Evolutionary conservation across 2,113 vertebrate species (phyloP).

Genomic region (Leucopternis melanops): DNA sequence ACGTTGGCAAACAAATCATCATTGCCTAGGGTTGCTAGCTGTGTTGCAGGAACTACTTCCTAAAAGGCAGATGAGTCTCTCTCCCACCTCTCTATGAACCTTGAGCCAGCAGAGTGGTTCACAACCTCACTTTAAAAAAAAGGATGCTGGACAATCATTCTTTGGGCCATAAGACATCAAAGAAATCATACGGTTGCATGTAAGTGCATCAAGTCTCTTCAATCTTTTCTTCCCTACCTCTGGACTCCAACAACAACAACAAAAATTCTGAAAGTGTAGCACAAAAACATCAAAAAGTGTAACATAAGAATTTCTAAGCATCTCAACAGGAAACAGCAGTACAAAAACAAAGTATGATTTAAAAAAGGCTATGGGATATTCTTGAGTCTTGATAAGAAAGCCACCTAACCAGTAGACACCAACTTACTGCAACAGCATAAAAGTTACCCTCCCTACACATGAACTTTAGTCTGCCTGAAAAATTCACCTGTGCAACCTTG

Average conservation of each 20-base stretch:
- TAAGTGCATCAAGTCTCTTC: not conserved
- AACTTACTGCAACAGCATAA: not conserved
- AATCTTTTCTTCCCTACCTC: not conserved
- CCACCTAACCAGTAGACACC: not conserved
- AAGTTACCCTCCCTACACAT: not conserved
- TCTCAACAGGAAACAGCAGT: not conserved
- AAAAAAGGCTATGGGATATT: not conserved
- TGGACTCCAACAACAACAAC: conserved; percentile 37
- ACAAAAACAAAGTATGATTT: not conserved
- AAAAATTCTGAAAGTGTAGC: not conserved
- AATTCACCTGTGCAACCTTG: not conserved
- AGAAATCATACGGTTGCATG: not conserved
- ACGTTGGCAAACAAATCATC: not conserved
- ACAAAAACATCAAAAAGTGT: not conserved
- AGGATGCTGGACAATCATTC: not conserved
- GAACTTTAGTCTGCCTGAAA: not conserved
- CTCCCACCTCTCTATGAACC: not conserved
- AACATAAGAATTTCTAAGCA: not conserved
- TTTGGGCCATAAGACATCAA: not conserved
- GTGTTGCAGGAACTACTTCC: not conserved
- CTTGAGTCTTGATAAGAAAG: not conserved
- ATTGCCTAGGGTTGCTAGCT: too few species aligned
- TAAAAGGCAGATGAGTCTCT: not conserved
- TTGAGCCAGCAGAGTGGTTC: not conserved
- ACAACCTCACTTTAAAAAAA: not conserved